Evolutionary conservation across 2,113 vertebrate genomes (phyloP), one percentile per base, ranked within the genome.

Genomic region (Azemiops feae): DNA sequence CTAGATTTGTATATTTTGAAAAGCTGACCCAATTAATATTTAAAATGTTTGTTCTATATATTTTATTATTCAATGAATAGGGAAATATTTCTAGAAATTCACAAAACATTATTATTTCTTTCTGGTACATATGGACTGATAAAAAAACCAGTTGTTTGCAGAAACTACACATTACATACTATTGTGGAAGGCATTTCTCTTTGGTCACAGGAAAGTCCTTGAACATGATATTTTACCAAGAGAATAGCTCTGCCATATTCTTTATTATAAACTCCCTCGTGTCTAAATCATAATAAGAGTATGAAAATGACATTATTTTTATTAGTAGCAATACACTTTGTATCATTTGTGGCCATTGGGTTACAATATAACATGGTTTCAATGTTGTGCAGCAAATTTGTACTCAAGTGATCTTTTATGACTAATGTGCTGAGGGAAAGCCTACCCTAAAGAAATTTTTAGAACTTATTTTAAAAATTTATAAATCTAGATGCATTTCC

Each of bases 311-410:
- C 3, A 89, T 45, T 91, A 58, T 95, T 92, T 96, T 96, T 1
- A 47, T 91, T 94, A 92, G 91, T 95, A 96, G 92, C 94, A 97
- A 96, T 96, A 96, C 53, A 94, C 45, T 92, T 94, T 94, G 92
- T 55, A 94, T 30, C 53, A 96, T 96, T 96, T 96, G 96, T 95
- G 94, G 88, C 91, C 88, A n/a, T 89, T 94, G 97, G 94, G 95
- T 96, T 93, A 85, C 87, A 95, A 53, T 87, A 90, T 23, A 94
- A 69, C 92, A 94, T 93, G 94, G 74, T 91, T 95, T 94, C 96
- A 96, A 97, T 18, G 74, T 92, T 95, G 88, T 95, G 85, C 50
- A 93, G 91, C 95, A 96, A 96, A 96, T 91, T 90, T 92, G 92
- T 94, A 93, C 96, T 97, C 91, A 92, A 93, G 92, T 93, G 96